Evolutionary conservation across 2,888 invertebrate genomes (phyloP), one percentile per base, ranked within the genome.

Genomic region (Argyresthia albistria): DNA sequence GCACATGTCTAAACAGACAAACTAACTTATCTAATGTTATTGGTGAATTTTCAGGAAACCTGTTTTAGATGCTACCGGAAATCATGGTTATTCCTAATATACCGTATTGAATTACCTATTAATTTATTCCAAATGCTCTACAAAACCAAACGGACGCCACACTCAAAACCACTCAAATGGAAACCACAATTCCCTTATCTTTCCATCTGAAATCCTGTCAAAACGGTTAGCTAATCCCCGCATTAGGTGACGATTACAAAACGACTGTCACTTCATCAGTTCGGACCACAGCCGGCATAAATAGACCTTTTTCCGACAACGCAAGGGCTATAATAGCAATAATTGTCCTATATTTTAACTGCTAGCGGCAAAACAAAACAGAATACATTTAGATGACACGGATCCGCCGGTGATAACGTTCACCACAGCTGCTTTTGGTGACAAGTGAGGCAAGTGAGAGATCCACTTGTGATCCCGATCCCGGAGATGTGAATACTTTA

Each of bases 151-250:
- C 42, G 42, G 42, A 25, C 25, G 25, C 25, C 9, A 9, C 10
- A 46, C 12, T 6, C 11, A 11, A 46, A 48, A 0, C 14, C 36
- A 15, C 8, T 37, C 36, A 14, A 47, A 37, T 69, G 64, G 58
- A 50, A 56, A 58, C 53, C 62, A 54, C 62, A 62, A 61, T 63
- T 63, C 6, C 61, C 64, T 72, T 76, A 76, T 79, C 78, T 65
- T 57, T 65, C 67, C 70, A 81, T 84, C 81, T 72, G 59, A 75
- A 80, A 80, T 77, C 73, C 75, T 82, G 84, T 84, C 86, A 81
- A 80, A 84, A 82, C 82, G 83, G 82, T 86, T 84, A 86, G 82
- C 76, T 84, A 80, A 86, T 79, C 79, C 70, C 75, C 69, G 73
- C 79, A 82, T 84, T 77, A 80, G 70, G 69, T 76, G 79, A 77